Base-by-base conservation (phyloP, 1,140 invertebrate genomes). In the Chymomyza costata region DNA sequence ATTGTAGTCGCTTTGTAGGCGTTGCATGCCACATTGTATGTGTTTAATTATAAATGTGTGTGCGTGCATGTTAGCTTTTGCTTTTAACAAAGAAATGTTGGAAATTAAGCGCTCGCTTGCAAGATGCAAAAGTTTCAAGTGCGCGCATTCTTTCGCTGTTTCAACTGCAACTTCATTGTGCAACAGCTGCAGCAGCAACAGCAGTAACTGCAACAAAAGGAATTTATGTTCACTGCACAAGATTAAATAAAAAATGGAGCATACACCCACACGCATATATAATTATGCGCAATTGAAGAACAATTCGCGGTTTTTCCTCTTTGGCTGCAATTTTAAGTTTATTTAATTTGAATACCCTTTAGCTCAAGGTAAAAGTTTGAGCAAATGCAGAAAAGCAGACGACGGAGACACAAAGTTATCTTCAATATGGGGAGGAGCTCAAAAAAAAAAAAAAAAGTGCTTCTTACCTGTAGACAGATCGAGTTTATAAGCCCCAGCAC, bases 171-270 rank as follows among this genome's bases (percentile, higher is more conserved):
- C 25, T 6, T 6, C 25, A 6, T n/a, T n/a, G n/a, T n/a, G 25
- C 25, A 28, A 28, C 5, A 28, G 25, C 37, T 31, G 15, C 34
- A 25, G 16, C n/a, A 30, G 16, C 47, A 38, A 30, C 41, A 40
- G 14, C 30, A 65, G 50, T 15, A 47, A 47, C 32, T 38, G 47
- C 34, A 35, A 41, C 38, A 46, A 37, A 10, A 34, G 6, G 21
- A 5, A 25, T 25, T 25, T 25, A 25, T 25, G n/a, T 25, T 25
- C 8, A 8, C 21, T 25, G 21, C 21, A 52, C 39, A 57, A 76
- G 78, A 78, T 78, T 78, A 78, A 76, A 76, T 66, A 78, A 76
- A n/a, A 76, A 76, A 66, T 78, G 34, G n/a, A n/a, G n/a, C n/a
- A n/a, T n/a, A n/a, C n/a, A n/a, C n/a, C n/a, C 39, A 38, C 46